Base-by-base conservation (phyloP, 2,113 vertebrate species). In the Gallinago paraguaiae region DNA sequence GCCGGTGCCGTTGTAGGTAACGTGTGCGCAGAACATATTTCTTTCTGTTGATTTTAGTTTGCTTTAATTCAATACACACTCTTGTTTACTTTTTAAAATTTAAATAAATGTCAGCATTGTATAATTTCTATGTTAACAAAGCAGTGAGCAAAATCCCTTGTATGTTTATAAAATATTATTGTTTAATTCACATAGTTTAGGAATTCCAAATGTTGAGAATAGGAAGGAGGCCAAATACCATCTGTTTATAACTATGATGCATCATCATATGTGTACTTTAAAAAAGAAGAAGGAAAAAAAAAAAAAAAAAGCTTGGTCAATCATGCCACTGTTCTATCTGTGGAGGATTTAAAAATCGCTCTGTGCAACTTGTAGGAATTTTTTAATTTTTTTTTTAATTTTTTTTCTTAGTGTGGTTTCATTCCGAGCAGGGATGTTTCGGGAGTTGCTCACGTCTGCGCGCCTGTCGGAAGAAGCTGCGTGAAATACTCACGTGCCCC, bases 131-230 rank as follows among this genome's bases (percentile, higher is more conserved):
- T 98, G 98, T 98, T 98, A 98, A 98, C 98, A 98, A 98, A 98
- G 98, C 98, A 98, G 98, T 98, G 98, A 98, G 98, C 98, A 97
- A 98, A 98, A 98, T 98, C 98, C 98, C 98, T 98, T 98, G 98
- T 98, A 98, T 98, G 98, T 98, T 98, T 98, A 98, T 98, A 98
- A 98, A 98, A 98, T 98, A 98, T 98, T 98, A 98, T 98, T 98
- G 98, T 98, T 98, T 98, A 98, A 98, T 98, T 98, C 97, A 98
- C 98, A 98, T 98, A 98, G 98, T 98, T 98, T 98, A 98, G 98
- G 98, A 98, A 98, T 98, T 98, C 98, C 98, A 98, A 98, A 98
- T 98, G 98, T 98, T 98, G 98, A 98, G 98, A 98, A 98, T 98
- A 98, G 98, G 98, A 98, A 98, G 97, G 98, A 98, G 98, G 98